These are phyloP conservation scores for Pangasius krempfi DNA, from an alignment of 2,797 vertebrate genomes.

Conservation along the genomic window DNA sequence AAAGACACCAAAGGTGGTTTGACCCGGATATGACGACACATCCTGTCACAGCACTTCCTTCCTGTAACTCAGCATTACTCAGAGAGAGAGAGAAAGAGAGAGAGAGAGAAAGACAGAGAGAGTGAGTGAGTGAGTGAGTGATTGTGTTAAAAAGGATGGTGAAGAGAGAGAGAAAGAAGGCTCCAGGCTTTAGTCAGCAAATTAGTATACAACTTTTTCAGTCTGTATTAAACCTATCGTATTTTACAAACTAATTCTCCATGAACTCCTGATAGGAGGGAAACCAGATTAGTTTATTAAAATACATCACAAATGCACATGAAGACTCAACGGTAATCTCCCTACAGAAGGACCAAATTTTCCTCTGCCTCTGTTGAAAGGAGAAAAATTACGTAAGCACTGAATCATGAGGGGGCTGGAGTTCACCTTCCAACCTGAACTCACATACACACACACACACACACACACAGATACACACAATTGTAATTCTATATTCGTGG, in stretches of 20 bases:
- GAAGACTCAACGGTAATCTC: neutral
- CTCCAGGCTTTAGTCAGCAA: neutral
- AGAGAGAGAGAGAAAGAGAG: neutral
- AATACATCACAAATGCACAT: neutral
- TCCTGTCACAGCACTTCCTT: constrained; percentile 64
- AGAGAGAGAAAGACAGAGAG: neutral
- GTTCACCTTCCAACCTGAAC: constrained; percentile 31
- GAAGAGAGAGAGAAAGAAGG: neutral
- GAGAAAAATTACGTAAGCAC: constrained; percentile 24
- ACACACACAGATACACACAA: neutral
- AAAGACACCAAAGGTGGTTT: neutral
- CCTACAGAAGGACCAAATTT: neutral
- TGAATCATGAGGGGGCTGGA: constrained; percentile 25
- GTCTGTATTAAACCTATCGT: neutral
- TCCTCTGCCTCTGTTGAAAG: neutral
- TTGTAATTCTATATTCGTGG: neutral
- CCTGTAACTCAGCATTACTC: constrained; percentile 56
- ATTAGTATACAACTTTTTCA: neutral
- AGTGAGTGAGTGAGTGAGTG: too few species aligned
- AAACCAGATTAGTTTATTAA: neutral
- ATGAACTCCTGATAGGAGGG: too few species aligned
- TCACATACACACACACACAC: neutral
- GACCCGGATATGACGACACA: constrained; percentile 56
- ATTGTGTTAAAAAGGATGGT: neutral
- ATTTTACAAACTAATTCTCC: neutral